These are phyloP conservation scores for Zygaena filipendulae DNA, from an alignment of 2,888 invertebrate genomes.

Conservation along the genomic window DNA sequence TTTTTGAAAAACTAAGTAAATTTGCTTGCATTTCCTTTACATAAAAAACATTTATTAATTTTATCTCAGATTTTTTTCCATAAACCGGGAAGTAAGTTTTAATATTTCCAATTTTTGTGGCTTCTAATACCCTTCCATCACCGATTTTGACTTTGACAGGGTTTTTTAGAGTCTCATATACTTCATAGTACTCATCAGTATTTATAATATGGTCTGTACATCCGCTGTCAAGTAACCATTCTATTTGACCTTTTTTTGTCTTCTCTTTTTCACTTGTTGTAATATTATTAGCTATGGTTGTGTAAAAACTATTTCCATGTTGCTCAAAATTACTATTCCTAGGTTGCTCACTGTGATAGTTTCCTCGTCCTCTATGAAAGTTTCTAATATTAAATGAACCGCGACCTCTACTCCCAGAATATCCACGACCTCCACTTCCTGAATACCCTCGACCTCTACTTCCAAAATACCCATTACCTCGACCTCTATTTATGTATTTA, in stretches of 20 bases:
- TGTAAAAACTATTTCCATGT: not conserved
- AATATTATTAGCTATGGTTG: not conserved
- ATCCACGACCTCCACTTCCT: not conserved
- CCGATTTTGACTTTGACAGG: slow-evolving; percentile 13
- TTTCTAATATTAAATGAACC: not conserved
- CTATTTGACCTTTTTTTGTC: slow-evolving; percentile 4
- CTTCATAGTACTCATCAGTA: slow-evolving; percentile 11
- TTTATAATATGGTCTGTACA: slow-evolving; percentile 15
- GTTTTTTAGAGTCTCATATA: slow-evolving; percentile 4
- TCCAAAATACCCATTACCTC: not conserved
- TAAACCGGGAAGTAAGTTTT: slow-evolving; percentile 6
- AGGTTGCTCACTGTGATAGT: no score
- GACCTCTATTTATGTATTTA: not conserved
- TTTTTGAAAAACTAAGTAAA: slow-evolving; percentile 5
- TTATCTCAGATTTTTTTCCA: slow-evolving; percentile 6
- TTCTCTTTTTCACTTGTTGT: not conserved
- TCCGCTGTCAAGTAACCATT: slow-evolving; percentile 14
- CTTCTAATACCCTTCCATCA: slow-evolving; percentile 14
- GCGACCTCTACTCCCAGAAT: not conserved
- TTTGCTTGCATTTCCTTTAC: slow-evolving; percentile 1
- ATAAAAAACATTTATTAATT: slow-evolving; percentile 7
- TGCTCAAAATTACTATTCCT: not conserved
- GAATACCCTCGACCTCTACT: not conserved
- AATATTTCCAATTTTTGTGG: slow-evolving; percentile 12
- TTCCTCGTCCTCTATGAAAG: not conserved